Conservation (phyloP, 2,888 invertebrate species). For the Dysmachus trigonus region DNA sequence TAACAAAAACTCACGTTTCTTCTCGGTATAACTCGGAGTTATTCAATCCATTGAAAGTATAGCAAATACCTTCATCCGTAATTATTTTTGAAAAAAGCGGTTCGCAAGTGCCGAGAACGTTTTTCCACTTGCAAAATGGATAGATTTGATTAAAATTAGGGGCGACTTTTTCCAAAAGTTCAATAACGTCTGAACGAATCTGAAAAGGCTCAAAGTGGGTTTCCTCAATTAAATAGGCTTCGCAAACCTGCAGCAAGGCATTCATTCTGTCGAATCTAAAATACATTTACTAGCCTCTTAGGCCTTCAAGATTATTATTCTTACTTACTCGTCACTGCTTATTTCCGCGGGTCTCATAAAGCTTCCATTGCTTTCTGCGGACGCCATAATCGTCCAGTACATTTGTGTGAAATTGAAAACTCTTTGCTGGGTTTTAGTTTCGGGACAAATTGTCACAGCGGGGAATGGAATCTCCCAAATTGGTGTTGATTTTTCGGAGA, state of each 20-base stretch:
- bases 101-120: not conserved
- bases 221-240: slow-evolving; percentile 54
- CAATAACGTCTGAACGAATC: not conserved
- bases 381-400: not conserved
- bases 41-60: slow-evolving; percentile 36
- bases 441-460: slow-evolving; percentile 49
- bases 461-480: slow-evolving; percentile 52
- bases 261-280: not conserved
- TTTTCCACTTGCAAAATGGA: slow-evolving; percentile 42
- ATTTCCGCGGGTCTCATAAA: not conserved
- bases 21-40: slow-evolving; percentile 63
- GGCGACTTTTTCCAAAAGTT: not conserved
- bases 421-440: not conserved
- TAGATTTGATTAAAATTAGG: not conserved
- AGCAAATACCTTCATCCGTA: slow-evolving; percentile 40
- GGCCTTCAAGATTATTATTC: not conserved
- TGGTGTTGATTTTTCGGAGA: slow-evolving; percentile 71
- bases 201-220: not conserved
- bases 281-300: not conserved
- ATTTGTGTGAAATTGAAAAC: not conserved
- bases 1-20: slow-evolving; percentile 51
- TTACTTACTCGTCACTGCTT: not conserved
- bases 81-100: not conserved
- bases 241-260: slow-evolving; percentile 1
- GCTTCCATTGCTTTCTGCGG: not conserved